Percentiles rank a stretch among this genome's conserved stretches.
Conservation (phyloP, 1,140 invertebrate genomes). For the Drosophila bipectinata region DNA sequence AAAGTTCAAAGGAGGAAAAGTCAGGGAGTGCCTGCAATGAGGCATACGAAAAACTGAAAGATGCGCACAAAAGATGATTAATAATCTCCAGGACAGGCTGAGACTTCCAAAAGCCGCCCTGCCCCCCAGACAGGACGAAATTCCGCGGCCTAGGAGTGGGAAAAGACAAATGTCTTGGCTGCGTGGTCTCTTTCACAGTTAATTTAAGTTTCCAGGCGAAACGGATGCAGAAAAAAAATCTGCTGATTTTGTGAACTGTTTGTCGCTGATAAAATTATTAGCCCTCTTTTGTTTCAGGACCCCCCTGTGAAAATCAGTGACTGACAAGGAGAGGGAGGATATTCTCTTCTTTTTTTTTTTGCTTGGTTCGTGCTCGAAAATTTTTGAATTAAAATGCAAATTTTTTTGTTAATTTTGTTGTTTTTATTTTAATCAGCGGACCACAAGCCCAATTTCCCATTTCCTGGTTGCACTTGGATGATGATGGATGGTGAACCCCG, state of each 20-base stretch:
- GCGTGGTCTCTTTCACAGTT: conserved; percentile 82
- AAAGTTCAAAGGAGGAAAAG: conserved; percentile 54
- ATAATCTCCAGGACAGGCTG: conserved; percentile 65
- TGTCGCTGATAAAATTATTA: conserved; percentile 83
- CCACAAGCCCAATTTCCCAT: conserved; percentile 24
- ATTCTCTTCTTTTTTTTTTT: conserved; percentile 9
- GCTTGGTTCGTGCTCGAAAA: conserved; percentile 17
- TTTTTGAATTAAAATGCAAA: conserved; percentile 81
- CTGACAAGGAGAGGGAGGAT: not conserved
- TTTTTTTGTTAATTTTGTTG: conserved; percentile 79
- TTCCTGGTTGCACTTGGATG: conserved; percentile 72
- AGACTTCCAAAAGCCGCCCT: conserved; percentile 15
- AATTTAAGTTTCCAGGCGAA: conserved; percentile 75
- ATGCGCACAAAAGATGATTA: conserved; percentile 80
- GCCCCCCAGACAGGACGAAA: conserved; percentile 22
- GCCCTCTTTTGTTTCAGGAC: conserved; percentile 61
- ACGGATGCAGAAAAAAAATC: conserved; percentile 67
- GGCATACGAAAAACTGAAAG: conserved; percentile 66
- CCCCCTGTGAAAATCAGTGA: conserved; percentile 13
- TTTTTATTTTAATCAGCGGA: conserved; percentile 75
- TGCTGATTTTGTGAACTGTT: conserved; percentile 83
- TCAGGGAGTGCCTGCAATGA: conserved; percentile 46
- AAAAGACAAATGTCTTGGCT: conserved; percentile 80
- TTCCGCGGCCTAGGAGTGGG: conserved; percentile 31
- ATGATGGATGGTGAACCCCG: conserved; percentile 68